These are phyloP conservation scores for Crossaster papposus DNA, from an alignment of 53 echinoderm and acorn worm genomes.

Conservation along the genomic window DNA sequence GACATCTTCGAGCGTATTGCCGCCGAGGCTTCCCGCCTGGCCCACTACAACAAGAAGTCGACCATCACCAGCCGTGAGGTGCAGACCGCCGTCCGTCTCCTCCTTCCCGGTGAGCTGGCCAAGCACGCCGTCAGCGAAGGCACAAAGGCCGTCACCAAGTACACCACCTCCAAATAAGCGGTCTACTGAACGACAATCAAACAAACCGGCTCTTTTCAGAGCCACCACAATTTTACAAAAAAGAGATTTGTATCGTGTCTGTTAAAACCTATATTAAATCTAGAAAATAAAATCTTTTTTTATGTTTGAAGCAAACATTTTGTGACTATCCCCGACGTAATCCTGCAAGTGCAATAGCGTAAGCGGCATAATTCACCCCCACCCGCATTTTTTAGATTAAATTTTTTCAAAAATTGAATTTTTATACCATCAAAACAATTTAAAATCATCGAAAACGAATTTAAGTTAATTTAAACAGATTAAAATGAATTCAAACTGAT, in stretches of 20 bases:
- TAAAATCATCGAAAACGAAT: too few relatives aligned
- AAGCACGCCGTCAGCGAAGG: slow-evolving; percentile 87
- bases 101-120: slow-evolving; percentile 86
- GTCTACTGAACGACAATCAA: neutral
- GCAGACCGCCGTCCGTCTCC: slow-evolving; percentile 82
- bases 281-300: too few relatives aligned
- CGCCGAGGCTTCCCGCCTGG: slow-evolving; percentile 71
- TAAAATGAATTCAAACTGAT: too few relatives aligned
- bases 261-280: too few relatives aligned
- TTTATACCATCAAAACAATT: too few relatives aligned
- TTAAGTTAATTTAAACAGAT: too few relatives aligned
- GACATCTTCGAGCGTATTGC: slow-evolving; percentile 88
- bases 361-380: too few relatives aligned
- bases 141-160: slow-evolving; percentile 93
- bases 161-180: slow-evolving; percentile 80
- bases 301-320: too few relatives aligned
- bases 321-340: too few relatives aligned
- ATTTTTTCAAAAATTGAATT: too few relatives aligned
- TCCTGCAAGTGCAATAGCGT: too few relatives aligned
- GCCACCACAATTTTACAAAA: slow-evolving; percentile 41
- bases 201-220: slow-evolving; percentile 45
- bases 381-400: too few relatives aligned
- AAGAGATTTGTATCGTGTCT: slow-evolving; percentile 19
- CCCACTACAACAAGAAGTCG: slow-evolving; percentile 90
- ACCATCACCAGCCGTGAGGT: slow-evolving; percentile 86